Evolutionary conservation across 2,113 vertebrate species (phyloP), one percentile per base, ranked within the genome.

Genomic region (Phalacrocorax brasilianus): DNA sequence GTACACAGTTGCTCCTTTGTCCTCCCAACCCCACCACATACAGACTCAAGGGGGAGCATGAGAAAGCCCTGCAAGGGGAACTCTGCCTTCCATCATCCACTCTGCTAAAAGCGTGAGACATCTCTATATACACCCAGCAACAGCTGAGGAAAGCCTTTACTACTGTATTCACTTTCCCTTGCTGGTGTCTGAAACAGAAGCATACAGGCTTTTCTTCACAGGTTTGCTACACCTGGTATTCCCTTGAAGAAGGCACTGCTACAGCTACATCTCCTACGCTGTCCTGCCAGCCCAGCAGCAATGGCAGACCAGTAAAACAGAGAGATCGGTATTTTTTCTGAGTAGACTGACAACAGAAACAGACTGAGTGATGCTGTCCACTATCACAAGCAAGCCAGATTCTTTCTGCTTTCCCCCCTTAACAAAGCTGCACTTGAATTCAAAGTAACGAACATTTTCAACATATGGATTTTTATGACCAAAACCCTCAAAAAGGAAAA

Each of bases 391-490:
- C 50, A 84, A 92, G 44, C 6, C 49, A 63, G 26, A 28, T 77
- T 75, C 55, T 24, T 62, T 19, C 49, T 65, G 22, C 33, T 61
- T 66, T n/a, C 3, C 28, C 11, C 2, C 11, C 32, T 2, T 77
- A 76, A 88, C 26, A 75, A 47, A 44, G 27, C 47, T 63, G 21
- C 22, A 28, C 40, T 75, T 52, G 30, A 68, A 81, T 56, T 74
- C 67, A 53, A 91, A 90, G 55, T 22, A 88, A 91, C 12, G 19
- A 80, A 74, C 10, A 33, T 65, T 95, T 94, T 85, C 76, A 89
- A 86, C 88, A 95, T 93, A 94, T 8, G 55, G 55, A 74, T 80
- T 96, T 97, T 95, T 91, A 96, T 23, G 47, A 56, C 45, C 40
- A 71, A 74, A 95, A 91, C 18, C 50, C 85, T 80, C 75, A 71